These are phyloP conservation scores for Malurus cyaneus DNA, from an alignment of 2,113 vertebrate genomes.

Conservation along the genomic window DNA sequence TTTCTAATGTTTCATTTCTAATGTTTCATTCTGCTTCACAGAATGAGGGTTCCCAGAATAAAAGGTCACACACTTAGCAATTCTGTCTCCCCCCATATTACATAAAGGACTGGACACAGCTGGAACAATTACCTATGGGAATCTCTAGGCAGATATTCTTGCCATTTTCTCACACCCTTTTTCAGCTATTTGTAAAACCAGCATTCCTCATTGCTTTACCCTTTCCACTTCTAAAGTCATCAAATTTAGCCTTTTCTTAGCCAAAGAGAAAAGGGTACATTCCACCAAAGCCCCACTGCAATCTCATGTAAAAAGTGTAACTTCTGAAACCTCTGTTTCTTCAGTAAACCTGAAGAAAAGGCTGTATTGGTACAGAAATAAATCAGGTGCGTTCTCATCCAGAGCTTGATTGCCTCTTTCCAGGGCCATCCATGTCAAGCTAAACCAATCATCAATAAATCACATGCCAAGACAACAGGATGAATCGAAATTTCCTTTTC, in stretches of 20 bases:
- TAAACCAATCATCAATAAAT: background rate
- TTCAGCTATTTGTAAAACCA: background rate
- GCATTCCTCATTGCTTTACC: background rate
- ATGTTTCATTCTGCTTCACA: background rate
- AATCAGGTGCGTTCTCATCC: background rate
- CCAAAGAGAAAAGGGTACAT: background rate
- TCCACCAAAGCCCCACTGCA: background rate
- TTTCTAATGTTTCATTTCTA: background rate
- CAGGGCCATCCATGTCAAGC: background rate
- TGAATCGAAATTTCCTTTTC: background rate
- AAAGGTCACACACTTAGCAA: background rate
- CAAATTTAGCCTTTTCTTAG: background rate
- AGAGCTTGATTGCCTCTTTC: fast-evolving
- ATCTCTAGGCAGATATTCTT: background rate
- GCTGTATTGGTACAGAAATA: background rate
- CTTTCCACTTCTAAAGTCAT: background rate
- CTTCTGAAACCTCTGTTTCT: background rate
- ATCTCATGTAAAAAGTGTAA: background rate
- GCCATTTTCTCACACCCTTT: background rate
- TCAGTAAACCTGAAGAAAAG: background rate
- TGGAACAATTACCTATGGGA: background rate
- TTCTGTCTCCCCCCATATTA: background rate
- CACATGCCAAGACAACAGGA: background rate
- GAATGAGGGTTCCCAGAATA: background rate
- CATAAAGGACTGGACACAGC: background rate